Conservation (phyloP, 2,113 vertebrate species). For the Stigmatopora argus region DNA sequence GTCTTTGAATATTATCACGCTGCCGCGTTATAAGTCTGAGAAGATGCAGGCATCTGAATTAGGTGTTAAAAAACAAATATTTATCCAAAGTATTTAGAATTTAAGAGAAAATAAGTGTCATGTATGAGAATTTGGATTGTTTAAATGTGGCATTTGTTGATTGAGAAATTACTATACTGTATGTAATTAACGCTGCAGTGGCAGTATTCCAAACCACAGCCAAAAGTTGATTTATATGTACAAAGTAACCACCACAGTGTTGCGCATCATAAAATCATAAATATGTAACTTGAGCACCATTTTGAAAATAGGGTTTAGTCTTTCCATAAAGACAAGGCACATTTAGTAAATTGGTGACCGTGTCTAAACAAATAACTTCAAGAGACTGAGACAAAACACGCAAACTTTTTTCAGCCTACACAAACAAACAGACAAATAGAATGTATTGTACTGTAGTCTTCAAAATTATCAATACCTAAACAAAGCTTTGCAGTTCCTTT, state of each 20-base stretch:
- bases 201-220: neutral
- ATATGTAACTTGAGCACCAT: slow-evolving; percentile 2
- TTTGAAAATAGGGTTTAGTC: slow-evolving; percentile 13
- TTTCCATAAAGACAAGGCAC: slow-evolving; percentile 6
- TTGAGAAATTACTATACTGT: slow-evolving; percentile 2
- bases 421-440: slow-evolving; percentile 19
- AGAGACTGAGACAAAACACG: slow-evolving; percentile 13
- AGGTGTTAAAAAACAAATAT: neutral
- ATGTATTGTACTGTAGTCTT: slow-evolving; percentile 25
- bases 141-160: neutral
- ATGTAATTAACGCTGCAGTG: neutral
- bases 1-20: slow-evolving; percentile 7
- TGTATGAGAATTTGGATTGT: neutral
- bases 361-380: neutral
- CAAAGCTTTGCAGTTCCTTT: slow-evolving; percentile 62
- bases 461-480: slow-evolving; percentile 52
- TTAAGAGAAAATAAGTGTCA: neutral
- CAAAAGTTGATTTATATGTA: neutral
- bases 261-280: neutral
- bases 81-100: neutral
- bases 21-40: neutral
- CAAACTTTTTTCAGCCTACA: slow-evolving; percentile 3
- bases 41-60: slow-evolving; percentile 3
- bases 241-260: neutral
- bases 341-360: neutral